Conservation (phyloP, 2,888 invertebrate genomes). For the Pheosia gnoma region DNA sequence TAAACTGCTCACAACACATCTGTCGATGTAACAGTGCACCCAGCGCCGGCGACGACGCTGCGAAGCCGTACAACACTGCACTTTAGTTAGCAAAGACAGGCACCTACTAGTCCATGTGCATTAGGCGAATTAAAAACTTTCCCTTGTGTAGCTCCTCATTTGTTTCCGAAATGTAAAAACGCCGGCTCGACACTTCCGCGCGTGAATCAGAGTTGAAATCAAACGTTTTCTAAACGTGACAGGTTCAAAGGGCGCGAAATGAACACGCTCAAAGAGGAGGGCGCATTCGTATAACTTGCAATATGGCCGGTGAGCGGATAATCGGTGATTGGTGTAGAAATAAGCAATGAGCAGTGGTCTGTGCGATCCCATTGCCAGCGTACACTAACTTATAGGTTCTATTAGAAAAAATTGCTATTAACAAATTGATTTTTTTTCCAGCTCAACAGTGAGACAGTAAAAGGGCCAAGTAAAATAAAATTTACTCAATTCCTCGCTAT, state of each 20-base stretch:
- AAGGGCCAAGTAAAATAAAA: no score
- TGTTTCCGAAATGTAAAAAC: conserved; percentile 68
- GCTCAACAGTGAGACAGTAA: background rate
- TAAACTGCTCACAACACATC: conserved; percentile 73
- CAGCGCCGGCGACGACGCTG: conserved; percentile 48
- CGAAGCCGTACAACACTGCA: conserved; percentile 69
- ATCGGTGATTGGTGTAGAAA: conserved; percentile 69
- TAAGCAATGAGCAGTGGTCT: conserved; percentile 58
- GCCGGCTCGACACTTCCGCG: conserved; percentile 50
- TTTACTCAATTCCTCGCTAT: background rate
- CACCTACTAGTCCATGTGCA: conserved; percentile 64
- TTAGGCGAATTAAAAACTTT: conserved; percentile 82
- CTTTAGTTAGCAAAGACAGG: conserved; percentile 72
- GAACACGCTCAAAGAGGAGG: conserved; percentile 70
- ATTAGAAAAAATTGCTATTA: no score
- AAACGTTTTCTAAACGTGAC: conserved; percentile 69
- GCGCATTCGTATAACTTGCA: conserved; percentile 66
- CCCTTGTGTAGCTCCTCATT: conserved; percentile 66
- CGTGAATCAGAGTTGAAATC: conserved; percentile 71
- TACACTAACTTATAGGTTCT: conserved; percentile 8
- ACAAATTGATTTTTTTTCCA: background rate
- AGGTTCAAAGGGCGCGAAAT: conserved; percentile 73
- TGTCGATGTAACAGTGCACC: conserved; percentile 70
- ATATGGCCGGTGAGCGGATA: conserved; percentile 60
- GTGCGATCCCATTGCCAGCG: conserved; percentile 40